Percentiles rank a stretch among this genome's conserved stretches.
Conservation (phyloP, 2,113 vertebrate genomes). For the Pluvialis apricaria region DNA sequence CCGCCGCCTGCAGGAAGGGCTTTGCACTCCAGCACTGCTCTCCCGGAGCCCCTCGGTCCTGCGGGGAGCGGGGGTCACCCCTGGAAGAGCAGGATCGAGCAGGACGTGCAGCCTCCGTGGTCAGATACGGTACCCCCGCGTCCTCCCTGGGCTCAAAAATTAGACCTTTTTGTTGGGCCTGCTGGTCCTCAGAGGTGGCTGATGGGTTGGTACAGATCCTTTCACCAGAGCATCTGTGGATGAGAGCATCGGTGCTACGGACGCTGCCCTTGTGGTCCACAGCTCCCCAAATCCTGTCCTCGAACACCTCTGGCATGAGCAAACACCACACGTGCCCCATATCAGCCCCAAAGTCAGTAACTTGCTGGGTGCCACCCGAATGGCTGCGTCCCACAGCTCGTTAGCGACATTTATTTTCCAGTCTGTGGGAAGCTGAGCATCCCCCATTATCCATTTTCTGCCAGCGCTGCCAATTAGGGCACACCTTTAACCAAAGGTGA, state of each 20-base stretch:
- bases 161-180: neutral
- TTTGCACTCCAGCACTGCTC: neutral
- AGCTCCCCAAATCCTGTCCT: neutral
- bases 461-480: neutral
- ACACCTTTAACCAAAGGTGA: neutral
- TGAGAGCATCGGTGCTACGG: no score
- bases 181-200: neutral
- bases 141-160: neutral
- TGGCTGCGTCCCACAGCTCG: fast-evolving
- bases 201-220: neutral
- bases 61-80: fast-evolving
- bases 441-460: neutral
- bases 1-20: neutral
- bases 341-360: neutral
- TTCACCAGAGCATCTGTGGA: neutral
- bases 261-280: neutral
- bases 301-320: neutral
- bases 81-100: neutral
- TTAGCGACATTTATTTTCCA: neutral
- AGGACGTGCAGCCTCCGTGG: neutral
- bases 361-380: fast-evolving
- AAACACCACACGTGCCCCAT: fast-evolving
- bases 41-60: neutral
- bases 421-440: neutral
- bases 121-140: fast-evolving